Conservation (phyloP, 30 jellyfish, hydroid and myxozoan genomes). For the Turritopsis dohrnii region DNA sequence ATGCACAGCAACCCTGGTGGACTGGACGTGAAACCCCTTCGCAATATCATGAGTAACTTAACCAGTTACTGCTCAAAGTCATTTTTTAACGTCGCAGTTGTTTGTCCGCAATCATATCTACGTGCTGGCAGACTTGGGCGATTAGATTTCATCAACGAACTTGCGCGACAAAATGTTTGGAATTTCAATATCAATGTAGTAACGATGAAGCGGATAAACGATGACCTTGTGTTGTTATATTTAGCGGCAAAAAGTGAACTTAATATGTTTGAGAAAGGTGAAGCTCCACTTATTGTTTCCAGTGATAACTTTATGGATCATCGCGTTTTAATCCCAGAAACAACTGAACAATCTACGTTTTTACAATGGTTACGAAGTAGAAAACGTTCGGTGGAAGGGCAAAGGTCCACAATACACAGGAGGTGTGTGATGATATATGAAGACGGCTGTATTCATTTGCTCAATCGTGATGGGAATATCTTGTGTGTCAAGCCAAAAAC, state of each 20-base stretch:
- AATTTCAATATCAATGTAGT: not conserved
- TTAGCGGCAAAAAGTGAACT: conserved; percentile 8
- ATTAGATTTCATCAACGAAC: not conserved
- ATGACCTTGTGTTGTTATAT: conserved; percentile 2
- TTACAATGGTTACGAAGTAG: not conserved
- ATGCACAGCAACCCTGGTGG: not conserved
- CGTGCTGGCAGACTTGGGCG: not conserved
- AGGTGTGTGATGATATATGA: not conserved
- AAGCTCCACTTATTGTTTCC: not conserved
- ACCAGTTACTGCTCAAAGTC: not conserved
- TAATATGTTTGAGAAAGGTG: not conserved
- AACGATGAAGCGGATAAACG: not conserved
- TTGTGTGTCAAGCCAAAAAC: not conserved
- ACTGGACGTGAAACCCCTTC: not conserved
- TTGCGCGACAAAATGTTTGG: not conserved
- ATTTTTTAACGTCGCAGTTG: conserved; percentile 1
- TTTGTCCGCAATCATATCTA: not conserved
- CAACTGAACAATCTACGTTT: not conserved
- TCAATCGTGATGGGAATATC: not conserved
- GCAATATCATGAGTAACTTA: not conserved
- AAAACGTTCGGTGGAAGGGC: not conserved
- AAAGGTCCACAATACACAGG: not conserved
- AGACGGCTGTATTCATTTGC: not conserved
- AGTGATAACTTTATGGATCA: not conserved
- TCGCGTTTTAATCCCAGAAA: not conserved